Evolutionary conservation across 1,140 invertebrate genomes (phyloP), one percentile per base, ranked within the genome.

Genomic region (Nephotettix cincticeps): DNA sequence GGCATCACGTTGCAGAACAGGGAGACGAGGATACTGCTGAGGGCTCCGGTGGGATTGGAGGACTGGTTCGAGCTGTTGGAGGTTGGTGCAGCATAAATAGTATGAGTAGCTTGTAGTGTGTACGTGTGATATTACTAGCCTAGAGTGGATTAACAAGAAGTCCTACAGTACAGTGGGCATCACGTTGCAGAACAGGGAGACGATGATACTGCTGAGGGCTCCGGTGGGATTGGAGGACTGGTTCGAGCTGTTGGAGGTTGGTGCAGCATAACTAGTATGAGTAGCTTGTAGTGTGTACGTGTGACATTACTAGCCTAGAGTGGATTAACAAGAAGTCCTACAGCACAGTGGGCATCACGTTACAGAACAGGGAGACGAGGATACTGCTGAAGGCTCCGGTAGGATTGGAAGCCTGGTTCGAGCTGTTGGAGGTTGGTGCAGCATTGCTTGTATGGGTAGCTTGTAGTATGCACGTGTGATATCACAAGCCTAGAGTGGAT

Each of bases 401-500:
- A 3, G 85, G 85, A 58, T 79, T 87, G 25, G 86, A 87, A 79
- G 85, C 86, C 75, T 89, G 85, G 86, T 87, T 85, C 76, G 86
- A 87, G 77, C 77, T 86, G 64, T 76, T 87, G 32, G 86, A 87
- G 76, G 80, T 77, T n/a, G n/a, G n/a, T n/a, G n/a, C n/a, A n/a
- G n/a, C n/a, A n/a, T n/a, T n/a, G n/a, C n/a, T n/a, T n/a, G n/a
- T n/a, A n/a, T n/a, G n/a, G n/a, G n/a, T n/a, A n/a, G n/a, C n/a
- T n/a, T n/a, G n/a, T n/a, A n/a, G n/a, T n/a, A n/a, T n/a, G n/a
- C n/a, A n/a, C n/a, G n/a, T n/a, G n/a, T n/a, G n/a, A n/a, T n/a
- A n/a, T n/a, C n/a, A n/a, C n/a, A n/a, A n/a, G n/a, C n/a, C n/a
- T 89, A 47, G 86, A 88, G 78, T 89, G 88, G 88, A 82, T 86